These are phyloP conservation scores for Drosophila lacteicornis DNA, from an alignment of 1,140 invertebrate genomes.

Conservation along the genomic window DNA sequence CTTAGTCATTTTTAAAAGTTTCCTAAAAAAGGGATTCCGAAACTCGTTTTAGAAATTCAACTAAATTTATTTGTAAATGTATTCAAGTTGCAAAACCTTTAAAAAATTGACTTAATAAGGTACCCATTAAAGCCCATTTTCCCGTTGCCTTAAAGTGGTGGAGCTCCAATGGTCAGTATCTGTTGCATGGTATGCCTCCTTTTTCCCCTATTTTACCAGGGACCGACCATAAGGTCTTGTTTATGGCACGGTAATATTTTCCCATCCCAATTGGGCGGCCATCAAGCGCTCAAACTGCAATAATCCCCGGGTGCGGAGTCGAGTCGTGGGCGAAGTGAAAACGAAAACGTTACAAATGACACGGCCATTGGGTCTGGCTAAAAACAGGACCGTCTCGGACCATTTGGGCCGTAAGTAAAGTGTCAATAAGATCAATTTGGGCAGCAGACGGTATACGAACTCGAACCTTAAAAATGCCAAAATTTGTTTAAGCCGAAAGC, in stretches of 20 bases:
- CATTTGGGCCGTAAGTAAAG: slow-evolving; percentile 71
- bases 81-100: background rate
- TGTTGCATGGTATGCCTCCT: slow-evolving; percentile 49
- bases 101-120: slow-evolving; percentile 14
- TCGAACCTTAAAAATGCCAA: slow-evolving; percentile 36
- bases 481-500: slow-evolving; percentile 67
- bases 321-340: slow-evolving; percentile 1
- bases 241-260: slow-evolving; percentile 39
- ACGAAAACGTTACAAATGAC: slow-evolving; percentile 73
- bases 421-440: slow-evolving; percentile 64
- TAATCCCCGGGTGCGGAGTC: slow-evolving; percentile 16
- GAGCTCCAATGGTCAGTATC: slow-evolving; percentile 25
- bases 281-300: slow-evolving; percentile 62
- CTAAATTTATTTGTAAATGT: background rate
- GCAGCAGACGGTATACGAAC: slow-evolving; percentile 27
- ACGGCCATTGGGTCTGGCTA: slow-evolving; percentile 61
- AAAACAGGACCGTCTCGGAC: slow-evolving; percentile 30
- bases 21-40: too few species aligned
- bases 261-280: slow-evolving; percentile 19
- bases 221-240: slow-evolving; percentile 45
- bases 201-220: background rate
- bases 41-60: too few species aligned
- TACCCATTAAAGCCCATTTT: slow-evolving; percentile 10
- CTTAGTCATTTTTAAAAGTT: background rate
- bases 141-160: slow-evolving; percentile 1